Conservation (phyloP, 2,113 vertebrate species). For the Pseudorhombus dupliciocellatus region DNA sequence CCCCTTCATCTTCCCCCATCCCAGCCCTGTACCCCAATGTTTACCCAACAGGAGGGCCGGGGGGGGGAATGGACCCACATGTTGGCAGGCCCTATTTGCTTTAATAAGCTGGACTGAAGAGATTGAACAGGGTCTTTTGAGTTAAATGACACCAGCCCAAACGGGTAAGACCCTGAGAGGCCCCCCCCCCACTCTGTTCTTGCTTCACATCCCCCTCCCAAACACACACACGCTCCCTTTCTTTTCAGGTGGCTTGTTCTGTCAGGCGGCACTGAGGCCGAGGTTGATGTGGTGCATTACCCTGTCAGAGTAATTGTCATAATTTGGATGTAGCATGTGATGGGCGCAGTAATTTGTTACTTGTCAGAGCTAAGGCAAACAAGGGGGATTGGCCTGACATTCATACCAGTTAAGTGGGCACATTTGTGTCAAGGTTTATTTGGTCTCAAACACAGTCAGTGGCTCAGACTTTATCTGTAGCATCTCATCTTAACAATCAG, state of each 20-base stretch:
- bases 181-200: slow-evolving; percentile 49
- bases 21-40: slow-evolving; percentile 51
- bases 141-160: slow-evolving; percentile 74
- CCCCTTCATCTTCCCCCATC: slow-evolving; percentile 41
- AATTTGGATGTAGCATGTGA: slow-evolving; percentile 42
- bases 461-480: background rate
- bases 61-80: slow-evolving; percentile 75
- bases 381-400: slow-evolving; percentile 50
- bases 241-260: slow-evolving; percentile 46
- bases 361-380: slow-evolving; percentile 71
- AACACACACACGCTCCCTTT: background rate
- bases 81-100: slow-evolving; percentile 73
- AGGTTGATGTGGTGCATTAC: slow-evolving; percentile 55
- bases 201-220: slow-evolving; percentile 17
- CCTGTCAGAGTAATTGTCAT: slow-evolving; percentile 56
- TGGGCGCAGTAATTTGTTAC: slow-evolving; percentile 61
- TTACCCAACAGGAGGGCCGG: slow-evolving; percentile 57
- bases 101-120: slow-evolving; percentile 72
- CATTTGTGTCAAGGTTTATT: slow-evolving; percentile 50
- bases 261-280: slow-evolving; percentile 13
- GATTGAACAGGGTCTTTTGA: slow-evolving; percentile 61
- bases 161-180: slow-evolving; percentile 41
- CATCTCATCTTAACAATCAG: slow-evolving; percentile 27
- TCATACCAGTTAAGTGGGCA: slow-evolving; percentile 38
- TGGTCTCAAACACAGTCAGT: slow-evolving; percentile 12